Percentiles rank a stretch among this genome's conserved stretches.
phyloP scores from a whole-genome alignment of 2,888 invertebrate species.

The Pyrgus malvae region DNA sequence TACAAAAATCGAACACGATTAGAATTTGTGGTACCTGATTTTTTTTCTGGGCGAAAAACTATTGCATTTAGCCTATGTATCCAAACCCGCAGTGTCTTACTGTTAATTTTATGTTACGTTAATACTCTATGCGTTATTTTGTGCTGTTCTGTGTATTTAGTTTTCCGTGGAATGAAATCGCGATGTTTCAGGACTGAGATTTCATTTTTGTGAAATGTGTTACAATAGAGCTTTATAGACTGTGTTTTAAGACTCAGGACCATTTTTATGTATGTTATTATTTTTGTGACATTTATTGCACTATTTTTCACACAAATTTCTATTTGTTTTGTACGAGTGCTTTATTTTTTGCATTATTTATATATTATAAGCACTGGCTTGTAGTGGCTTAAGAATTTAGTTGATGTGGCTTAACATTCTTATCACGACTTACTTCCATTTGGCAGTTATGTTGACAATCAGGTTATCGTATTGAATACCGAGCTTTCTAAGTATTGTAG shows the following conservation, averaged over 20 bases:
- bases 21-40: conserved; percentile 26
- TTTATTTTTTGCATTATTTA: conserved; percentile 57
- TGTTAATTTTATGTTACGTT: conserved; percentile 58
- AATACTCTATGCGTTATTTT: conserved; percentile 69
- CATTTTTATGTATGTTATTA: conserved; percentile 58
- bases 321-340: conserved; percentile 55
- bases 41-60: conserved; percentile 30
- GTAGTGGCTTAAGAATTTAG: conserved; percentile 61
- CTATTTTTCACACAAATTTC: conserved; percentile 54
- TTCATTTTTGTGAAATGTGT: conserved; percentile 61
- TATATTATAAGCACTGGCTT: conserved; percentile 62
- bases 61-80: conserved; percentile 61
- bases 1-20: conserved; percentile 18
- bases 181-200: conserved; percentile 42
- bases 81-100: conserved; percentile 65
- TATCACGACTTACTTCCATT: conserved; percentile 30
- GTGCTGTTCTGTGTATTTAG: conserved; percentile 72
- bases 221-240: conserved; percentile 77
- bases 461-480: too few species aligned
- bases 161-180: conserved; percentile 57
- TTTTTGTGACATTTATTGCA: conserved; percentile 64
- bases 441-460: conserved; percentile 29
- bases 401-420: conserved; percentile 44
- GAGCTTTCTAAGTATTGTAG: too few species aligned
- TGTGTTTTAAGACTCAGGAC: conserved; percentile 77